Conservation (phyloP, 1,140 invertebrate species). For the Drosophila repleta region DNA sequence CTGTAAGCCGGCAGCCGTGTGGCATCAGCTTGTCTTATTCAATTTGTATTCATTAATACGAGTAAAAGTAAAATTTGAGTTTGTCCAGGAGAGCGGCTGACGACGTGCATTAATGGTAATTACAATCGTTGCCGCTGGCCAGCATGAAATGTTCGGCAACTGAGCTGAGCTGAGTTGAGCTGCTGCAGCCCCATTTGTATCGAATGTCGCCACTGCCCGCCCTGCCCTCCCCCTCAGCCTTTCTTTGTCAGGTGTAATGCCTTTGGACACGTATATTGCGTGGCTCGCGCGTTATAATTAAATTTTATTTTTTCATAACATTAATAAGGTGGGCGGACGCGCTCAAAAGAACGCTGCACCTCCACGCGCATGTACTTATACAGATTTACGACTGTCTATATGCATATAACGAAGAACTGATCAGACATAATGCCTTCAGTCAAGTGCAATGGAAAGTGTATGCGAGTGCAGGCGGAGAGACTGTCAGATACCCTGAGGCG, state of each 20-base stretch:
- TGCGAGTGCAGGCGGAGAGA: too few species aligned
- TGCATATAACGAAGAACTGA: too few species aligned
- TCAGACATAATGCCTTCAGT: neutral
- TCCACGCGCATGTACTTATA: too few species aligned
- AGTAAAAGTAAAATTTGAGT: constrained; percentile 41
- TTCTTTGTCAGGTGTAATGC: constrained; percentile 12
- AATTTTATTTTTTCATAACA: constrained; percentile 44
- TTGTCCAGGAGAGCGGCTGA: constrained; percentile 9
- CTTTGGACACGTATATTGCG: constrained; percentile 41
- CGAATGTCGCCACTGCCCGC: constrained; percentile 4
- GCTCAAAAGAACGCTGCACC: constrained; percentile 7
- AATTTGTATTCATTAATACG: constrained; percentile 56
- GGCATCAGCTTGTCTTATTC: constrained; percentile 40
- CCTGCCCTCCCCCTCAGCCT: too few species aligned
- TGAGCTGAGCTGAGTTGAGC: constrained; percentile 11
- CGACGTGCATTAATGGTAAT: constrained; percentile 50
- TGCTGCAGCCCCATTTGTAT: constrained; percentile 41
- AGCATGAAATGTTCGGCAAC: constrained; percentile 9
- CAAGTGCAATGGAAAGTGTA: neutral
- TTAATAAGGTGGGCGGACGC: constrained; percentile 21
- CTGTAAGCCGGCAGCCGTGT: neutral
- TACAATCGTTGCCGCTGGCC: constrained; percentile 26
- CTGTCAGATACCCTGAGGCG: too few species aligned
- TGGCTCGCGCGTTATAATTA: constrained; percentile 43
- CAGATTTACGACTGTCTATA: too few species aligned